Conservation (phyloP, 2,797 vertebrate genomes). For the Gadopsis marmoratus region DNA sequence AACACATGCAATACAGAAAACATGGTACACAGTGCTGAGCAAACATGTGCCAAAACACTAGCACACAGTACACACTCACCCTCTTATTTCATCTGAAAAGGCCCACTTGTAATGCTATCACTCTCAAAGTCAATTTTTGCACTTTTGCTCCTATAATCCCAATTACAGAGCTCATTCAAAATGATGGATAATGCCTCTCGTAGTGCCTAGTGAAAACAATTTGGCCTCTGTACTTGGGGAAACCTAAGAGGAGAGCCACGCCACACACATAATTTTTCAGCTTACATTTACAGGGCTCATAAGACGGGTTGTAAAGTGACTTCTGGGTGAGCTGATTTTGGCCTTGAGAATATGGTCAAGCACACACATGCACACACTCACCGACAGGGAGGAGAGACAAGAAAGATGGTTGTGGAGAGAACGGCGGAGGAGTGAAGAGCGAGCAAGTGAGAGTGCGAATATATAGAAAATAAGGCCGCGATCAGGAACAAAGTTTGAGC, state of each 20-base stretch:
- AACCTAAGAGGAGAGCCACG: slow-evolving; percentile 66
- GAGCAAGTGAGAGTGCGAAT: slow-evolving; percentile 16
- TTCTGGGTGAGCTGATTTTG: slow-evolving; percentile 76
- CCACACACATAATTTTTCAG: slow-evolving; percentile 77
- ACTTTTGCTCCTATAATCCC: slow-evolving; percentile 80
- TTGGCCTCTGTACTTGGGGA: slow-evolving; percentile 75
- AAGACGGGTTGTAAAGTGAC: slow-evolving; percentile 73
- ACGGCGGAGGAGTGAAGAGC: slow-evolving; percentile 1
- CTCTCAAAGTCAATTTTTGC: slow-evolving; percentile 78
- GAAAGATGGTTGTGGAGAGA: slow-evolving; percentile 9
- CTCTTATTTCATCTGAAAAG: slow-evolving; percentile 74
- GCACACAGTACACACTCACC: slow-evolving; percentile 56
- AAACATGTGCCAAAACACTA: slow-evolving; percentile 50
- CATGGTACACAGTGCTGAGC: slow-evolving; percentile 38
- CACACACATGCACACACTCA: slow-evolving; percentile 1
- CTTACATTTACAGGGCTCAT: slow-evolving; percentile 56
- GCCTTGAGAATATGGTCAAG: slow-evolving; percentile 54
- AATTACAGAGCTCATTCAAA: slow-evolving; percentile 79
- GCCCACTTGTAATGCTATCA: slow-evolving; percentile 77
- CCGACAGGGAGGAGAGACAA: neutral
- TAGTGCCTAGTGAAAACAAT: slow-evolving; percentile 71
- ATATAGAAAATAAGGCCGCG: neutral
- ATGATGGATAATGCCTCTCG: slow-evolving; percentile 78
- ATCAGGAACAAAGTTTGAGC: slow-evolving; percentile 1
- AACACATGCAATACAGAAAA: slow-evolving; percentile 14